Conservation (phyloP, 2,113 vertebrate species). For the Polypterus bichir region DNA sequence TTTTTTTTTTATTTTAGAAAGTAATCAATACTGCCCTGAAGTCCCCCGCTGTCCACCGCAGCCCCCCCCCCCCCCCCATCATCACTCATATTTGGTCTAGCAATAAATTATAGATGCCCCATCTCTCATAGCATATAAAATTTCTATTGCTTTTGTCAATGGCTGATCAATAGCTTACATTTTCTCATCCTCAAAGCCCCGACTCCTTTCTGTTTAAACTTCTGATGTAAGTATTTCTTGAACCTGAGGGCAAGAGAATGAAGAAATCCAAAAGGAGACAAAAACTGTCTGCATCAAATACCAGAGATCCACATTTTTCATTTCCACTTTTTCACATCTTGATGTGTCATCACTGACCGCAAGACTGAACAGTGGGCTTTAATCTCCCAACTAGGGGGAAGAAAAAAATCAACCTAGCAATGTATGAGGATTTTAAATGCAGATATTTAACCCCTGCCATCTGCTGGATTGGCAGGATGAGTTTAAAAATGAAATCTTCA, state of each 20-base stretch:
- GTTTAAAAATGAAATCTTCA: no score
- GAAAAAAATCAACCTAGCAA: slow-evolving; percentile 25
- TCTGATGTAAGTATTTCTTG: slow-evolving; percentile 28
- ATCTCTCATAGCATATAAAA: slow-evolving; percentile 75
- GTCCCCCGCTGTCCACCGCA: slow-evolving; percentile 49
- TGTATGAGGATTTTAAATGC: slow-evolving; percentile 15
- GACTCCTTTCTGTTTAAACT: slow-evolving; percentile 28
- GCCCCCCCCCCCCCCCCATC: slow-evolving; percentile 29
- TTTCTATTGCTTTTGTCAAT: slow-evolving; percentile 87
- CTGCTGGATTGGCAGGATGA: no score
- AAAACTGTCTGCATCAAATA: slow-evolving; percentile 42
- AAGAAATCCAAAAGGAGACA: slow-evolving; percentile 22
- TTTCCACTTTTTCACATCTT: slow-evolving; percentile 17
- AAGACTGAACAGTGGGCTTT: slow-evolving; percentile 29
- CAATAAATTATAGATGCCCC: slow-evolving; percentile 88
- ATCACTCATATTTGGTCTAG: slow-evolving; percentile 76
- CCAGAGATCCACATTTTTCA: slow-evolving; percentile 17
- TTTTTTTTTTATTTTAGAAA: slow-evolving; percentile 42
- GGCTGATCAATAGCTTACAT: slow-evolving; percentile 75
- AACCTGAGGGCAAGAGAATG: slow-evolving; percentile 24
- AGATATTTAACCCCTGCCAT: background rate
- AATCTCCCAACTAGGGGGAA: slow-evolving; percentile 23
- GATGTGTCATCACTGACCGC: slow-evolving; percentile 27
- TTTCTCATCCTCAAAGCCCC: slow-evolving; percentile 59
- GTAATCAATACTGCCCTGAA: slow-evolving; percentile 75